These are phyloP conservation scores for Euwallacea similis DNA, from an alignment of 1,140 invertebrate genomes.

Conservation along the genomic window DNA sequence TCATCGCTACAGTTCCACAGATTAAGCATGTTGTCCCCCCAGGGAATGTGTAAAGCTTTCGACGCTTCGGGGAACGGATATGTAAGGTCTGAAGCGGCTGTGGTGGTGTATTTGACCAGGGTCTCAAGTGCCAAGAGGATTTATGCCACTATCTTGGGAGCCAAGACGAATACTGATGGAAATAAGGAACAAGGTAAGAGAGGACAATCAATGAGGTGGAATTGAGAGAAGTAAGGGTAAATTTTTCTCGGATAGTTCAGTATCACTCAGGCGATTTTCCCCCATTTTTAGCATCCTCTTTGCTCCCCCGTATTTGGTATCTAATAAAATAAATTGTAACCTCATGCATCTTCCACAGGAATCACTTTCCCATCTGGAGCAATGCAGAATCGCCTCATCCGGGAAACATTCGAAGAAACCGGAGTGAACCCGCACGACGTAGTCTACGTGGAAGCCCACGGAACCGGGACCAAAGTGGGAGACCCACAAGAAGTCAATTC, in stretches of 20 bases:
- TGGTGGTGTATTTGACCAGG: slow-evolving; percentile 81
- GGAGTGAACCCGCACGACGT: slow-evolving; percentile 81
- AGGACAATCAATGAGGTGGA: not conserved
- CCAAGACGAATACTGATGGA: slow-evolving; percentile 88
- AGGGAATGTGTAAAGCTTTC: slow-evolving; percentile 92
- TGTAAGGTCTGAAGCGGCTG: slow-evolving; percentile 86
- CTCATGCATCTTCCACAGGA: not conserved
- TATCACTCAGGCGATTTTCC: too few species aligned
- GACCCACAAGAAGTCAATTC: slow-evolving; percentile 96
- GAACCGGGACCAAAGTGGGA: slow-evolving; percentile 92
- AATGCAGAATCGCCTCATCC: slow-evolving; percentile 84
- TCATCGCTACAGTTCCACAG: slow-evolving; percentile 90
- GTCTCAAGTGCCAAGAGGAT: slow-evolving; percentile 71
- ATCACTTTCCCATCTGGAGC: slow-evolving; percentile 89
- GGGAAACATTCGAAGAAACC: slow-evolving; percentile 81
- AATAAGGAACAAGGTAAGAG: slow-evolving; percentile 74
- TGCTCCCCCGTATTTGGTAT: not conserved
- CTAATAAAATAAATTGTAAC: not conserved
- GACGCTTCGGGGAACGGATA: slow-evolving; percentile 90
- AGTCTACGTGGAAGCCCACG: slow-evolving; percentile 91
- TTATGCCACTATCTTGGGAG: slow-evolving; percentile 85
- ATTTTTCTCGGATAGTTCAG: not conserved
- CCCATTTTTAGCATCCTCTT: not conserved
- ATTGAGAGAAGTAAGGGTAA: not conserved
- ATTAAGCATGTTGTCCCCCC: slow-evolving; percentile 84